These are phyloP conservation scores for Cistogaster globosa DNA, from an alignment of 2,888 invertebrate species.

Conservation along the genomic window DNA sequence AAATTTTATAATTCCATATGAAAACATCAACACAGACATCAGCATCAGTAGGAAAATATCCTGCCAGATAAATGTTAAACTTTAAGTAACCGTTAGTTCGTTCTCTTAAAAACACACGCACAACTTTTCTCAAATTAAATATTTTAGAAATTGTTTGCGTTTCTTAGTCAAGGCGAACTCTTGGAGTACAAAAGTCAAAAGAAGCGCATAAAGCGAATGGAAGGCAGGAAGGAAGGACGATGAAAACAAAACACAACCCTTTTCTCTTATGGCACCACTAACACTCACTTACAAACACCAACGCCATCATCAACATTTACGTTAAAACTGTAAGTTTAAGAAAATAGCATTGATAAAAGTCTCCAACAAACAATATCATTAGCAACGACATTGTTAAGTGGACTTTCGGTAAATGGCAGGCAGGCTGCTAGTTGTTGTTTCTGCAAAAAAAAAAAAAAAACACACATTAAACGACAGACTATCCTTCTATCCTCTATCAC, in stretches of 20 bases:
- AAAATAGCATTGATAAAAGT: constrained; percentile 59
- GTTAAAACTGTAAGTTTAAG: constrained; percentile 32
- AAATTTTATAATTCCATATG: constrained; percentile 8
- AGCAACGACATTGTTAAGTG: constrained; percentile 48
- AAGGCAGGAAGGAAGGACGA: constrained; percentile 26
- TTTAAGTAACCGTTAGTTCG: constrained; percentile 27
- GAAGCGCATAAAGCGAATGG: not conserved
- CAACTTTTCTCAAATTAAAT: constrained; percentile 32
- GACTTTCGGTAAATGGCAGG: constrained; percentile 47
- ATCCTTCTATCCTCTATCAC: constrained; percentile 44
- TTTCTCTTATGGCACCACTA: constrained; percentile 25
- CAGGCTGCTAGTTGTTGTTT: constrained; percentile 42
- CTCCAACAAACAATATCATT: constrained; percentile 45
- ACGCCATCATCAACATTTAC: constrained; percentile 18
- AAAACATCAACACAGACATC: not conserved
- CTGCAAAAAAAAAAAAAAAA: constrained; percentile 60
- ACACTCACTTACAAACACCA: not conserved
- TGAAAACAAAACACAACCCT: constrained; percentile 43
- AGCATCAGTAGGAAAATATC: constrained; percentile 43
- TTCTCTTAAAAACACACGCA: constrained; percentile 22
- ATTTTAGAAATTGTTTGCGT: constrained; percentile 32
- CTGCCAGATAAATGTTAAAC: constrained; percentile 22
- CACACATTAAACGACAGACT: constrained; percentile 74
- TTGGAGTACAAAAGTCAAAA: constrained; percentile 41
- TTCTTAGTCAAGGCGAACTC: constrained; percentile 19